A percentile compares a stretch with the other conserved stretches of the same genome.
These are phyloP conservation scores for Beaufortia kweichowensis DNA, from an alignment of 2,113 vertebrate species.

Conservation along the genomic window DNA sequence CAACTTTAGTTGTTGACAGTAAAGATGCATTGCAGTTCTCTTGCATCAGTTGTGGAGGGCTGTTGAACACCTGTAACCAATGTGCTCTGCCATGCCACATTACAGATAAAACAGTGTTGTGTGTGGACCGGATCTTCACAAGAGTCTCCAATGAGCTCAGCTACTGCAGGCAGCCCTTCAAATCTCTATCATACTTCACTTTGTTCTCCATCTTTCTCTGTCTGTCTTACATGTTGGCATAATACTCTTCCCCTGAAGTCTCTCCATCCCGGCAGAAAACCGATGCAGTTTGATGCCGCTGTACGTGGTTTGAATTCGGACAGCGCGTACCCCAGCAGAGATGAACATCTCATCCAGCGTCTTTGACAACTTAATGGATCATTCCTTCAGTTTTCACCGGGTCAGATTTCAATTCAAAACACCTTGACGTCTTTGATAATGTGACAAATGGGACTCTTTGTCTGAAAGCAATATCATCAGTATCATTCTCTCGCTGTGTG, in stretches of 20 bases:
- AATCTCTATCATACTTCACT: conserved; percentile 13
- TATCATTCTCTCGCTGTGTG: background rate
- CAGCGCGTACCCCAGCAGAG: background rate
- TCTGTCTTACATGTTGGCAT: conserved; percentile 1
- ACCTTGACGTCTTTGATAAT: conserved; percentile 37
- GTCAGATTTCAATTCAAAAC: conserved; percentile 41
- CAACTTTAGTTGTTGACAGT: conserved; percentile 1
- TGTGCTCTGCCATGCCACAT: background rate
- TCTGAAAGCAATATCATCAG: background rate
- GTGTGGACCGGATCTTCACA: background rate
- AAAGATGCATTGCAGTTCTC: conserved; percentile 26
- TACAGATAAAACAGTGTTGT: conserved; percentile 12
- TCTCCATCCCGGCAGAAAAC: conserved; percentile 28
- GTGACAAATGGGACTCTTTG: conserved; percentile 34
- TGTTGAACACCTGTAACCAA: conserved; percentile 7
- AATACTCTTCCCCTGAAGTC: conserved; percentile 21
- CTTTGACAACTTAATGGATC: conserved; percentile 27
- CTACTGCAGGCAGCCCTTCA: conserved; percentile 11
- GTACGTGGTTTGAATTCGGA: conserved; percentile 31
- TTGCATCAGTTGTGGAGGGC: conserved; percentile 31
- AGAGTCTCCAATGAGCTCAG: background rate
- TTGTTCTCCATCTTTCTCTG: conserved; percentile 16
- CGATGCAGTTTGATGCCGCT: conserved; percentile 11
- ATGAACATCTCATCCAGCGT: conserved; percentile 19
- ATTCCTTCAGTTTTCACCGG: conserved; percentile 18